These are phyloP conservation scores for Gymnoscopelus microlampas DNA, from an alignment of 2,797 vertebrate genomes.

Conservation along the genomic window DNA sequence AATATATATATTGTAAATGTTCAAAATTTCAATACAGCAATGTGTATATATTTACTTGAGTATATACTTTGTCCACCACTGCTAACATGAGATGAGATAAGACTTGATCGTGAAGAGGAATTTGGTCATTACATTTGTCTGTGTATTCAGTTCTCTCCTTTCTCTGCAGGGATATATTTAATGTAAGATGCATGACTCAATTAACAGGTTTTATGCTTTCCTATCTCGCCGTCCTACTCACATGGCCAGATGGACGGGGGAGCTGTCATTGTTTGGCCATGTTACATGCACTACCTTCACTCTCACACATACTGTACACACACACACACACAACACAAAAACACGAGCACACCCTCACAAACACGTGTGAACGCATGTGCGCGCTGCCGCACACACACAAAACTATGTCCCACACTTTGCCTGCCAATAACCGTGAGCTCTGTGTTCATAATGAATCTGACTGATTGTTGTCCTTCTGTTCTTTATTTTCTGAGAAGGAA, in stretches of 20 bases:
- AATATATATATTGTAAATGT: too few relatives aligned
- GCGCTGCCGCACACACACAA: slow-evolving; percentile 8
- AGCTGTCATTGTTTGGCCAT: slow-evolving; percentile 63
- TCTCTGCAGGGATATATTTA: slow-evolving; percentile 43
- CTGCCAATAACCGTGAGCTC: neutral
- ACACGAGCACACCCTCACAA: slow-evolving; percentile 13
- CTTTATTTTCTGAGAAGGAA: slow-evolving; percentile 43
- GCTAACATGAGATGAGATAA: too few relatives aligned
- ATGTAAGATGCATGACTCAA: slow-evolving; percentile 50
- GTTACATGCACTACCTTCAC: slow-evolving; percentile 47
- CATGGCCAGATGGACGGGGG: slow-evolving; percentile 67
- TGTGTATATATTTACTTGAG: too few relatives aligned
- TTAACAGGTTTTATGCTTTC: slow-evolving; percentile 60
- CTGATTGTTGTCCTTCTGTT: slow-evolving; percentile 23
- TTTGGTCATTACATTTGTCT: neutral
- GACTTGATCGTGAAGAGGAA: too few relatives aligned
- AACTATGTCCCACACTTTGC: neutral
- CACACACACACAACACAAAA: neutral
- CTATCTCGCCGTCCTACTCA: slow-evolving; percentile 63
- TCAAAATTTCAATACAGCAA: too few relatives aligned
- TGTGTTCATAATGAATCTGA: slow-evolving; percentile 12
- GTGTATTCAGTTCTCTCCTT: slow-evolving; percentile 33
- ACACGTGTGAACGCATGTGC: slow-evolving; percentile 17
- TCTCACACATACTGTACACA: slow-evolving; percentile 12
- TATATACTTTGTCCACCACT: too few relatives aligned